phyloP scores from a whole-genome alignment of 2,797 vertebrate species.

The Sebastiscus albofasciatus region DNA sequence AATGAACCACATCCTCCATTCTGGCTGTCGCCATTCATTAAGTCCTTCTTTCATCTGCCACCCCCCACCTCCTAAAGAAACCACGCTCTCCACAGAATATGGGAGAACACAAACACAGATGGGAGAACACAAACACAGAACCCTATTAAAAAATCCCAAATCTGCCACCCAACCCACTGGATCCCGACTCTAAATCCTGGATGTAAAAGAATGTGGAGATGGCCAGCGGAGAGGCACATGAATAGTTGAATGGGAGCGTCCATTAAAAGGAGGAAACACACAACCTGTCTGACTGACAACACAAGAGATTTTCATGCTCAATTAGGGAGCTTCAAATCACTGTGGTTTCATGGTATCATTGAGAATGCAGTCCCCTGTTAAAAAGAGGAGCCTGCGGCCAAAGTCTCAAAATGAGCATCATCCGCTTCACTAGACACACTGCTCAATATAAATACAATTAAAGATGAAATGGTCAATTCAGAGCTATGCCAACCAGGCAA shows the following conservation, averaged over 20 bases:
- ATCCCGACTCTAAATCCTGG: constrained; percentile 58
- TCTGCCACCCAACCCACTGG: constrained; percentile 67
- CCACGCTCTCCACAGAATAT: constrained; percentile 74
- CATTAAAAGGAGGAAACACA: constrained; percentile 54
- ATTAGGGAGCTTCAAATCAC: constrained; percentile 61
- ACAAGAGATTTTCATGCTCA: constrained; percentile 71
- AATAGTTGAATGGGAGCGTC: constrained; percentile 55
- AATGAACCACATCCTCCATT: constrained; percentile 86
- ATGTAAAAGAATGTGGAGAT: constrained; percentile 24
- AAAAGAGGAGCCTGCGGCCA: constrained; percentile 29
- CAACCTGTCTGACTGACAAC: constrained; percentile 62
- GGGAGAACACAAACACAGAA: constrained; percentile 71
- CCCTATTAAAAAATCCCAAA: constrained; percentile 72
- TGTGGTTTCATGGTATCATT: constrained; percentile 49
- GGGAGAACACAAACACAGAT: constrained; percentile 72
- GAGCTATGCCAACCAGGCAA: neutral
- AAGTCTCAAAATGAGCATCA: constrained; percentile 28
- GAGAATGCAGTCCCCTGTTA: constrained; percentile 16
- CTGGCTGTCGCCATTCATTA: constrained; percentile 84
- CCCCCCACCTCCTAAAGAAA: constrained; percentile 65
- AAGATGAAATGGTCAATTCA: constrained; percentile 32
- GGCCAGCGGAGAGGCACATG: constrained; percentile 40
- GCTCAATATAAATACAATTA: constrained; percentile 29
- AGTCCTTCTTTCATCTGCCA: constrained; percentile 78
- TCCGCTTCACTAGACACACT: constrained; percentile 11